These are phyloP conservation scores for Sebastes glaucus DNA, from an alignment of 2,797 vertebrate species.

Conservation along the genomic window DNA sequence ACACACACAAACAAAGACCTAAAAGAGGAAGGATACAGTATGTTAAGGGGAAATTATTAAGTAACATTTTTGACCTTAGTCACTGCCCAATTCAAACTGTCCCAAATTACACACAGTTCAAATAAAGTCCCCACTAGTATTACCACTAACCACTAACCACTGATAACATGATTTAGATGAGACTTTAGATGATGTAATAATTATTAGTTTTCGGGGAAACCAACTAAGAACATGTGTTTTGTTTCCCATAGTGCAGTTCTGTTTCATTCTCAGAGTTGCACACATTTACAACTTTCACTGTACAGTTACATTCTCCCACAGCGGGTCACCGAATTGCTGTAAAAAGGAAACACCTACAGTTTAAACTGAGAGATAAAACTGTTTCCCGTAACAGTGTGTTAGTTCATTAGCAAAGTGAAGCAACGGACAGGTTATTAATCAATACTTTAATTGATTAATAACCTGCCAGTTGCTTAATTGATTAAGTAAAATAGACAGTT, in stretches of 20 bases:
- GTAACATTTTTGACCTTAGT: neutral
- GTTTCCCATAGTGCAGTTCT: neutral
- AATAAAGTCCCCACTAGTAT: neutral
- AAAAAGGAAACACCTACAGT: neutral
- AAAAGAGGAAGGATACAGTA: constrained; percentile 54
- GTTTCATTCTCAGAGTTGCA: neutral
- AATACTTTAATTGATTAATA: no score
- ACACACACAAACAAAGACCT: neutral
- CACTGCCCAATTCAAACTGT: constrained; percentile 1
- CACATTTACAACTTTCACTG: neutral
- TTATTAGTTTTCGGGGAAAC: no score
- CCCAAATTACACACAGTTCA: constrained; percentile 24
- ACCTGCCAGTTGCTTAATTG: no score
- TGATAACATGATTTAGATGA: no score
- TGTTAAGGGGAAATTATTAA: constrained; percentile 11
- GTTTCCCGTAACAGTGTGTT: neutral
- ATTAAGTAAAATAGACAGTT: no score
- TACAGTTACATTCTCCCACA: no score
- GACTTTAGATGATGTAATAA: no score
- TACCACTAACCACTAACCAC: neutral
- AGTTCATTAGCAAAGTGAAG: neutral
- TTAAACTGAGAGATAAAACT: neutral
- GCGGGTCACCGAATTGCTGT: neutral
- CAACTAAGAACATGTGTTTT: neutral
- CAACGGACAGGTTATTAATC: neutral